phyloP scores from a whole-genome alignment of 2,888 invertebrate genomes.

The Osedax frankpressi region DNA sequence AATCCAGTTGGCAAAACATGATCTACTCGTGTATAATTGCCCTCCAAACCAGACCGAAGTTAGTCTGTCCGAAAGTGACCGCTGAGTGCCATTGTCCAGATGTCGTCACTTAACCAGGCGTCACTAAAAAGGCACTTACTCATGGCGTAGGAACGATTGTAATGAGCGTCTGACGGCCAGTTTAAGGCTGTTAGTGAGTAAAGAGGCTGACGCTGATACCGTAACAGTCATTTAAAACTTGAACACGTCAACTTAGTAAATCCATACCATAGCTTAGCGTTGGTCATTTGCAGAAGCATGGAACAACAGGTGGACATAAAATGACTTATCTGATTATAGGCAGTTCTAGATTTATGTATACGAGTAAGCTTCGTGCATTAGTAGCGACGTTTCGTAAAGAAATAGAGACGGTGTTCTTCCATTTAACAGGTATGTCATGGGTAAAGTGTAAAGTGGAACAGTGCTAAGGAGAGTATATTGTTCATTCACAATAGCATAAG shows the following conservation, averaged over 20 bases:
- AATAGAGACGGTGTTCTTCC: too few relatives aligned
- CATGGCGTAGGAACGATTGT: not conserved
- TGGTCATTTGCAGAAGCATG: not conserved
- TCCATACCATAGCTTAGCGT: not conserved
- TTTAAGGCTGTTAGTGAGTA: constrained; percentile 9
- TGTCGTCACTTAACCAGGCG: constrained; percentile 8
- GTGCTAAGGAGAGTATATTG: too few relatives aligned
- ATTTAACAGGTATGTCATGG: too few relatives aligned
- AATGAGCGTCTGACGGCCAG: not conserved
- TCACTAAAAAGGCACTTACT: not conserved
- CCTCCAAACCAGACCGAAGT: not conserved
- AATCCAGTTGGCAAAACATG: not conserved
- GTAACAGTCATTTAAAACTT: constrained; percentile 2
- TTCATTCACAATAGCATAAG: too few relatives aligned
- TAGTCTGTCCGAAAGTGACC: not conserved
- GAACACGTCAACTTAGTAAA: constrained; percentile 7
- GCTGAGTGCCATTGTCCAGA: not conserved
- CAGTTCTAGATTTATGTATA: not conserved
- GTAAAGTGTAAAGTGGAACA: too few relatives aligned
- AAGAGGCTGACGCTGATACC: constrained; percentile 1
- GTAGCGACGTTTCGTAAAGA: too few relatives aligned
- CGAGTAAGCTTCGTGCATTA: too few relatives aligned
- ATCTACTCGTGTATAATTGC: not conserved
- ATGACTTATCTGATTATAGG: not conserved
- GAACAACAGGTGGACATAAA: not conserved